A percentile compares a stretch with the other conserved stretches of the same genome.
Conservation (phyloP, 1,140 invertebrate species). For the Bombus cullumanus region DNA sequence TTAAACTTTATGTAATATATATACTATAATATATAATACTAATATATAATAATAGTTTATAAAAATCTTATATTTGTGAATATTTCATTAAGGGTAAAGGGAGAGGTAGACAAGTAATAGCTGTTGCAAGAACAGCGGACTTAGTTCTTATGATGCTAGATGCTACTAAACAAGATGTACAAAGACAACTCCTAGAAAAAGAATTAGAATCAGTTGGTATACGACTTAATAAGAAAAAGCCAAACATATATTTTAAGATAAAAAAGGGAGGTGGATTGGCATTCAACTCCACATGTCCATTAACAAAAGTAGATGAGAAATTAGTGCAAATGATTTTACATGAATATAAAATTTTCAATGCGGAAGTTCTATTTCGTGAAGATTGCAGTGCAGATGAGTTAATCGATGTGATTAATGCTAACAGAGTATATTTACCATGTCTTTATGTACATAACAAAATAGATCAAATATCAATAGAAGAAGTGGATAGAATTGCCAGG, state of each 20-base stretch:
- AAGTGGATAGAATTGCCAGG: slow-evolving; percentile 97
- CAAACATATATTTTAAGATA: slow-evolving; percentile 99
- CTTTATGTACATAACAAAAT: slow-evolving; percentile 99
- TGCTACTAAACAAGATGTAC: slow-evolving; percentile 98
- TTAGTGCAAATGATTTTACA: slow-evolving; percentile 99
- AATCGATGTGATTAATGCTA: slow-evolving; percentile 99
- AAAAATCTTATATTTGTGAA: slow-evolving; percentile 36
- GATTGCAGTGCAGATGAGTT: slow-evolving; percentile 98
- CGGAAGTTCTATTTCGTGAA: slow-evolving; percentile 98
- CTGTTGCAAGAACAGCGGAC: slow-evolving; percentile 98
- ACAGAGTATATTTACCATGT: slow-evolving; percentile 98
- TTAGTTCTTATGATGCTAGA: slow-evolving; percentile 99
- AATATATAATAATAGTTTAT: neutral
- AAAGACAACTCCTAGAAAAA: slow-evolving; percentile 93
- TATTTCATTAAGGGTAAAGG: slow-evolving; percentile 76
- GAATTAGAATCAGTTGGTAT: slow-evolving; percentile 99
- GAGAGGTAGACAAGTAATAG: slow-evolving; percentile 91
- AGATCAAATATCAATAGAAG: slow-evolving; percentile 99
- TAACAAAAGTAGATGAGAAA: slow-evolving; percentile 98
- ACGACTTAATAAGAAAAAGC: slow-evolving; percentile 95
- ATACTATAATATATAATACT: neutral
- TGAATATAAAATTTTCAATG: slow-evolving; percentile 99
- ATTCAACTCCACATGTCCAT: slow-evolving; percentile 97
- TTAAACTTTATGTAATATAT: neutral
- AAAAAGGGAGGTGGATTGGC: slow-evolving; percentile 99